Evolutionary conservation across 2,888 invertebrate species (phyloP).

Genomic region (Melolontha melolontha): DNA sequence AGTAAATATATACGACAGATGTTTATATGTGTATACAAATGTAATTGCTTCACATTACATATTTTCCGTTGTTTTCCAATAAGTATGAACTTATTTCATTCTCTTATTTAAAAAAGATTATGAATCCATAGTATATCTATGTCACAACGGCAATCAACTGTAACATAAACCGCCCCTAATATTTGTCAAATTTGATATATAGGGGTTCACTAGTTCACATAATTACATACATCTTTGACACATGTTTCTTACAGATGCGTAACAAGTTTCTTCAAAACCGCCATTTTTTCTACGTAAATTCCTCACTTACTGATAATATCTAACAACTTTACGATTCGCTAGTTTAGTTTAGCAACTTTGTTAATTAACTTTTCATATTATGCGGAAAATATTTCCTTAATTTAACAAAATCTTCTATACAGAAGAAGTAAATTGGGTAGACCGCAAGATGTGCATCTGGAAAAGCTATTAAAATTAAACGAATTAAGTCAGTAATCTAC

Average conservation of each 20-base stretch:
- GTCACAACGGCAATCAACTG: no score
- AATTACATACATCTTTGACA: conserved; percentile 14
- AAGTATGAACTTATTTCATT: no score
- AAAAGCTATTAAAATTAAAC: conserved; percentile 42
- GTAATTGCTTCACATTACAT: no score
- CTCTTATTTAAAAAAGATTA: no score
- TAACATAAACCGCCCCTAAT: not conserved
- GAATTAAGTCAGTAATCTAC: conserved; percentile 37
- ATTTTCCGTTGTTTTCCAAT: no score
- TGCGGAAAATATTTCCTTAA: not conserved
- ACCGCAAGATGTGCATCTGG: conserved; percentile 38
- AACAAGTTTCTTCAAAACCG: conserved; percentile 16
- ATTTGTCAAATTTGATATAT: conserved; percentile 32
- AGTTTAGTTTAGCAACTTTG: not conserved
- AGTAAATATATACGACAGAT: no score
- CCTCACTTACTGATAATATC: not conserved
- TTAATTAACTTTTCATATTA: conserved; percentile 4
- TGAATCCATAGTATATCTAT: no score
- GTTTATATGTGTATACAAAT: no score
- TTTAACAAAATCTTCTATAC: not conserved
- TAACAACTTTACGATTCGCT: no score
- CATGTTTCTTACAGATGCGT: conserved; percentile 29
- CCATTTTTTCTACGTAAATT: not conserved
- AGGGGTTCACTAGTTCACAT: conserved; percentile 9
- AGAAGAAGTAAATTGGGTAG: conserved; percentile 14